Evolutionary conservation across 1,140 invertebrate genomes (phyloP).

Genomic region (Lysiphlebus fabarum): DNA sequence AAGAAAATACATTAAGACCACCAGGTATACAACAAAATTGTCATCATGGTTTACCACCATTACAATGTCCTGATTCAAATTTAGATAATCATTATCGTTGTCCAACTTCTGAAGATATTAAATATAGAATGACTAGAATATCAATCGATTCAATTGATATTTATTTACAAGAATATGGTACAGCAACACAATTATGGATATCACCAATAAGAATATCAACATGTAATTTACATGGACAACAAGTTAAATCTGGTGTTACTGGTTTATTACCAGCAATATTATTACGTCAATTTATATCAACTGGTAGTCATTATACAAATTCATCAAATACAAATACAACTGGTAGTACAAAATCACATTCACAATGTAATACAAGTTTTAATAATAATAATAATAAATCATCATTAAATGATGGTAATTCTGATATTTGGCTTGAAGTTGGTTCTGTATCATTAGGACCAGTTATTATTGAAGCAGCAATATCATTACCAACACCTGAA

Average conservation of each 20-base stretch:
- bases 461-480: conserved; percentile 87
- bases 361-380: conserved; percentile 35
- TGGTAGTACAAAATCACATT: conserved; percentile 56
- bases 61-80: conserved; percentile 72
- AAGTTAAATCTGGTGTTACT: conserved; percentile 87
- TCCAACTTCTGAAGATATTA: conserved; percentile 85
- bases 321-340: conserved; percentile 61
- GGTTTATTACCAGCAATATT: conserved; percentile 77
- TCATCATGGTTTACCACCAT: conserved; percentile 79
- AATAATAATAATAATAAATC: conserved; percentile 18
- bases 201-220: conserved; percentile 83
- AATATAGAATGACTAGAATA: conserved; percentile 90
- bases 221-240: conserved; percentile 90
- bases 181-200: conserved; percentile 83
- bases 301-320: conserved; percentile 52
- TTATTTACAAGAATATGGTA: conserved; percentile 84
- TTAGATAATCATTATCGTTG: conserved; percentile 71
- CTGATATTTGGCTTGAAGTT: conserved; percentile 88
- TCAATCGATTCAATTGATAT: conserved; percentile 89
- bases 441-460: conserved; percentile 87
- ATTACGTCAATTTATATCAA: conserved; percentile 68
- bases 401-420: conserved; percentile 53
- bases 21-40: conserved; percentile 74
- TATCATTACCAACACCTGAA: conserved; percentile 71
- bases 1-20: conserved; percentile 81